Evolutionary conservation across 2,888 invertebrate species (phyloP).

Genomic region (Eristalinus aeneus): DNA sequence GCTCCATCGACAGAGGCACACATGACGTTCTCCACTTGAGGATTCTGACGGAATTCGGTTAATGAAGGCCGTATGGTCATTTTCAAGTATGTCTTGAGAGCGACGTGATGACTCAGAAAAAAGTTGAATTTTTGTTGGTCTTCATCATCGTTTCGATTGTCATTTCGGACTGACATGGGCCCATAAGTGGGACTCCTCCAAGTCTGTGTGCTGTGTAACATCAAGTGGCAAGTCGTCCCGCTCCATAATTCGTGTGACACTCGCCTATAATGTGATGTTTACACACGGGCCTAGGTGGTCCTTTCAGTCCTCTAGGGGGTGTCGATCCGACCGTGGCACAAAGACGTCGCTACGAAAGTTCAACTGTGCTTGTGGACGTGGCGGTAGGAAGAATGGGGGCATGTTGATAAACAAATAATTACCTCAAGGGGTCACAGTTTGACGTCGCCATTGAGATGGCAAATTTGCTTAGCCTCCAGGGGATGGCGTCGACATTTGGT

Average conservation of each 20-base stretch:
- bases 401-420: background rate
- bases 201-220: background rate
- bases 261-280: background rate
- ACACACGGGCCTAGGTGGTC: background rate
- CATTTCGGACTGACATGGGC: background rate
- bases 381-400: background rate
- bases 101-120: background rate
- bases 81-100: background rate
- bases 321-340: background rate
- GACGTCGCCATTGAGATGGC: background rate
- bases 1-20: background rate
- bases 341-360: no score
- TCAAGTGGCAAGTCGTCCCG: background rate
- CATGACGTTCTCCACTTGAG: slow-evolving; percentile 39
- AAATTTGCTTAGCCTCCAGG: background rate
- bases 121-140: background rate
- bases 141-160: slow-evolving; percentile 17
- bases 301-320: background rate
- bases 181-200: background rate
- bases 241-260: background rate
- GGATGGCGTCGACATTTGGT: background rate
- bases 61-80: slow-evolving; percentile 54
- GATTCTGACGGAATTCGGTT: background rate
- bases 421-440: background rate
- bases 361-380: background rate